Evolutionary conservation across 2,113 vertebrate species (phyloP), one percentile per base, ranked within the genome.

Genomic region (Sapajus apella): DNA sequence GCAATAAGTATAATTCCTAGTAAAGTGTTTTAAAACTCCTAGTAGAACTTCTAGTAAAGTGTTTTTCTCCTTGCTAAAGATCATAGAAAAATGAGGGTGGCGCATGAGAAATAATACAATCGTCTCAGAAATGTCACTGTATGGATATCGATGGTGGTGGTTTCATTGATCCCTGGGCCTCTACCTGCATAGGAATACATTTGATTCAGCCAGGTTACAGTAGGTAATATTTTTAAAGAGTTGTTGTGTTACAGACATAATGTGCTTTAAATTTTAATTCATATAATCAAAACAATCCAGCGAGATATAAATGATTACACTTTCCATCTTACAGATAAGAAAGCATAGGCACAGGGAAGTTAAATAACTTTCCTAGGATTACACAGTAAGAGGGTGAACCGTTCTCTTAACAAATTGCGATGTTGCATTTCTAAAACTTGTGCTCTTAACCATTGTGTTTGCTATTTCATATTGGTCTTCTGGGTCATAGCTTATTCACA

Each of bases 221-320:
- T 80, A 96, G n/a, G 16, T 90, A n/a, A 56, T 16, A 87, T 94
- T 94, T 77, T 9, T 45, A 77, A 92, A 77, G 27, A 72, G 83
- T 83, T 10, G 32, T 43, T 82, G 40, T 85, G 23, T 91, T 11
- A 25, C 3, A 83, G 35, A 52, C 7, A 79, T 43, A 64, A 81
- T 86, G 27, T 50, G 30, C 56, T 90, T 80, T 83, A 93, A 75
- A 77, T 76, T 83, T 96, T 43, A 92, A 66, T 23, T 84, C 27
- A 85, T 68, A 50, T 64, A 30, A 73, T 92, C 61, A 85, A 40
- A 75, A 45, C 21, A 88, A 79, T 90, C 50, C 30, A 96, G 3
- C 37, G 20, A 84, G 5, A 75, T 25, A 37, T 17, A 47, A 95
- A 76, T 47, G n/a, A 45, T 50, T 83, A 66, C 35, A 56, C 58